Conservation (phyloP, 2,888 invertebrate genomes). For the Stenchaetothrips biformis region DNA sequence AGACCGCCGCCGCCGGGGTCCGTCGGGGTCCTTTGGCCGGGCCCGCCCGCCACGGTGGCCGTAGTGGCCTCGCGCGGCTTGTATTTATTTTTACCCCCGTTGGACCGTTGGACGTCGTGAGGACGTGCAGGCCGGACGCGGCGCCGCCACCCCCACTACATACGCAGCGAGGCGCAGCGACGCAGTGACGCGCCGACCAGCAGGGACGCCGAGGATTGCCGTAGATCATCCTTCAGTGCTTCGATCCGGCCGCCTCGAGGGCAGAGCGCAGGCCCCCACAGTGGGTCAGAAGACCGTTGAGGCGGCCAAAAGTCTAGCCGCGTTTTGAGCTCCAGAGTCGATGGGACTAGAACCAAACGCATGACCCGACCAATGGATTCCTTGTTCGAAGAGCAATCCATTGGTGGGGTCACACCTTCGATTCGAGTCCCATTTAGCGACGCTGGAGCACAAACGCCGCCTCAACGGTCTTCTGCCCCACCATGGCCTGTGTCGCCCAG, state of each 20-base stretch:
- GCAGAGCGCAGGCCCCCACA: not conserved
- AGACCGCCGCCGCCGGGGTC: no score
- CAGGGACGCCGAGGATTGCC: not conserved
- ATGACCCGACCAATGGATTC: no score
- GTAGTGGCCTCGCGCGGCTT: not conserved
- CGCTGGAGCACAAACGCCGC: no score
- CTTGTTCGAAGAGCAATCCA: no score
- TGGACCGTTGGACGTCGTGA: not conserved
- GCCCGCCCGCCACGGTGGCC: not conserved
- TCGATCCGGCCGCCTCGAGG: not conserved
- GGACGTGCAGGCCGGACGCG: not conserved
- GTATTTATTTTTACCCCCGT: slow-evolving; percentile 20
- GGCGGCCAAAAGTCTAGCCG: no score
- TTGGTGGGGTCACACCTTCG: no score
- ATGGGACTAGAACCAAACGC: no score
- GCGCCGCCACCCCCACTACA: not conserved
- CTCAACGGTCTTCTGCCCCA: no score
- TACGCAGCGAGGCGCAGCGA: not conserved
- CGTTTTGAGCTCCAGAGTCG: no score
- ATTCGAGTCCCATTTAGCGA: no score
- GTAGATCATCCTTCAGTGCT: not conserved
- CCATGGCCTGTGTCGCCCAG: not conserved
- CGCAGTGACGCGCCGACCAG: not conserved
- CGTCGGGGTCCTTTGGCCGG: no score
- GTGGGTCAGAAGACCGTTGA: no score